Evolutionary conservation across 1,140 invertebrate genomes (phyloP), one percentile per base, ranked within the genome.

Genomic region (Lucilia cuprina): DNA sequence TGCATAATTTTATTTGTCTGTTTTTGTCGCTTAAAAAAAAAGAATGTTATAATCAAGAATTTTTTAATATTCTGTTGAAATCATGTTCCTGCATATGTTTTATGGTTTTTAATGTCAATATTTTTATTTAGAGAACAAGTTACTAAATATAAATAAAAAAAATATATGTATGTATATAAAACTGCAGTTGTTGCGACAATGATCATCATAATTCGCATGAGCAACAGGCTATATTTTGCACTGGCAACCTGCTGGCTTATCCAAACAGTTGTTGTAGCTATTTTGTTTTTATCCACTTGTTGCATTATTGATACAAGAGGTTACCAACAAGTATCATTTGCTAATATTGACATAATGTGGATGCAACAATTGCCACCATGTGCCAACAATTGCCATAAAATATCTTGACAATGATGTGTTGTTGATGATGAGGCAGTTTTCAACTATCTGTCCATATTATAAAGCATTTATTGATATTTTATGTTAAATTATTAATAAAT

Each of bases 341-440:
- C 35, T 5, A 80, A 50, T 49, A 80, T 80, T 80, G 77, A 49
- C 77, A 80, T 49, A 80, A 80, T 49, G 12, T 80, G 19, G 19
- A 13, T 50, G 77, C 77, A 80, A 80, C 41, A 50, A 50, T 80
- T 80, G 19, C n/a, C 41, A 30, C 41, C 77, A 80, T 70, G 21
- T 70, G 65, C 65, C 19, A 70, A 25, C 7, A 12, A 55, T 55
- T 55, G 50, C 17, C 50, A 55, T 41, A 55, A 10, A 25, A 70
- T 70, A n/a, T 19, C 21, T 19, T 70, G 19, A 25, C 65, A 70
- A 70, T 70, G n/a, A 21, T 70, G 19, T 70, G n/a, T 2, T 60
- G 14, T 8, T 41, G 41, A 41, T 41, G 50, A 55, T 5, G 17
- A 55, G 7, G 50, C 17, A 12, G 12, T 55, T 55, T 55, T 12